Percentiles rank a stretch among this genome's conserved stretches.
Conservation (phyloP, 2,113 vertebrate genomes). For the Melanocharis versteri region DNA sequence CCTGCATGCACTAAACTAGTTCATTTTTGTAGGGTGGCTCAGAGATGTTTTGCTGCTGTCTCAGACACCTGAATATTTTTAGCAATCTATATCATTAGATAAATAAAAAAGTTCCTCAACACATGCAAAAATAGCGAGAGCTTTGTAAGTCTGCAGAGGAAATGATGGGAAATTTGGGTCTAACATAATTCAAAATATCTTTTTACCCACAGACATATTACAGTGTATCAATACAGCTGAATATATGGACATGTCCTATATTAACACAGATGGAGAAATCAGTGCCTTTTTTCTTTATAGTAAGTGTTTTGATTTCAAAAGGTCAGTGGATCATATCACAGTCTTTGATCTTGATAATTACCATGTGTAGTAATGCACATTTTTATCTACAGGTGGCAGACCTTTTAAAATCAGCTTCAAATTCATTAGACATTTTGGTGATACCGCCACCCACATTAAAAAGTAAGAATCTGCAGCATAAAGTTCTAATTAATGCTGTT, state of each 20-base stretch:
- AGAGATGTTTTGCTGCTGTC: slow-evolving; percentile 23
- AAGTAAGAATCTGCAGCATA: slow-evolving; percentile 27
- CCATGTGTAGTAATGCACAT: slow-evolving; percentile 56
- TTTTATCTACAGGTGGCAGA: slow-evolving; percentile 73
- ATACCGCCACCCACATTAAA: slow-evolving; percentile 51
- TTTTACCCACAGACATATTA: background rate
- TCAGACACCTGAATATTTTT: slow-evolving; percentile 56
- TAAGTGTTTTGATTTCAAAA: slow-evolving; percentile 65
- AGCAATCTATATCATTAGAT: slow-evolving; percentile 24
- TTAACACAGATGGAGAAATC: background rate
- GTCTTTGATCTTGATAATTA: slow-evolving; percentile 62
- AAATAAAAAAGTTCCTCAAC: slow-evolving; percentile 4
- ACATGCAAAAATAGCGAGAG: background rate
- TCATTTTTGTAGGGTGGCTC: slow-evolving; percentile 25
- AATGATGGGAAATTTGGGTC: background rate
- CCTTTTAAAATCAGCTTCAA: slow-evolving; percentile 68
- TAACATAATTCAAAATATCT: background rate
- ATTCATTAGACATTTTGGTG: slow-evolving; percentile 46
- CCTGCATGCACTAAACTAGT: background rate
- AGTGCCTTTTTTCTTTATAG: background rate
- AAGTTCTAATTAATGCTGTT: slow-evolving; percentile 64
- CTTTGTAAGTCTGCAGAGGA: background rate
- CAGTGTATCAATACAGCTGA: background rate
- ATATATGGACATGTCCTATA: background rate
- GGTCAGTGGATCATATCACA: slow-evolving; percentile 37